Evolutionary conservation across 2,888 invertebrate species (phyloP).

Genomic region (Euzophera pinguis): DNA sequence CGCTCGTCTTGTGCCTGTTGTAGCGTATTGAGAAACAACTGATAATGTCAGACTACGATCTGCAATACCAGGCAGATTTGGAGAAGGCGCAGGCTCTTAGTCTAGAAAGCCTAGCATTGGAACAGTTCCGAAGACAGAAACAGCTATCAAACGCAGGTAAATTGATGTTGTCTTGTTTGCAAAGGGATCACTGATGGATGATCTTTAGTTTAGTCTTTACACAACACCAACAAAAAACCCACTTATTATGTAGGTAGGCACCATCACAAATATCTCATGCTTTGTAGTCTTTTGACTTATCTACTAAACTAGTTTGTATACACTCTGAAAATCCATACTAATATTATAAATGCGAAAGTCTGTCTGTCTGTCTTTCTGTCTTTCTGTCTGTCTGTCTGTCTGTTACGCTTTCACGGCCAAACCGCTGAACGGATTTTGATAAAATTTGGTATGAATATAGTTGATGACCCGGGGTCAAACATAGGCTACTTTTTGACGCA

Average conservation of each 20-base stretch:
- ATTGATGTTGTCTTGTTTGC: constrained; percentile 64
- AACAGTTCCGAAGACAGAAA: constrained; percentile 88
- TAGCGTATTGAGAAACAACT: constrained; percentile 42
- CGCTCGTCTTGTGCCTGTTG: constrained; percentile 50
- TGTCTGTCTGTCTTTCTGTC: too few species aligned
- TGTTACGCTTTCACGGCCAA: too few species aligned
- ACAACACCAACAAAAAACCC: neutral
- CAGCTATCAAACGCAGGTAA: constrained; percentile 71
- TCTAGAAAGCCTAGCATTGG: constrained; percentile 90
- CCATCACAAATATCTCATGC: neutral
- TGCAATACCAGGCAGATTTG: constrained; percentile 91
- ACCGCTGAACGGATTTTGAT: too few species aligned
- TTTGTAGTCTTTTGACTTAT: neutral
- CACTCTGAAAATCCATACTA: too few species aligned
- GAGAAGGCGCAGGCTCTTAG: constrained; percentile 93
- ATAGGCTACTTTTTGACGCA: too few species aligned
- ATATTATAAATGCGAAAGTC: too few species aligned
- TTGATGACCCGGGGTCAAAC: too few species aligned
- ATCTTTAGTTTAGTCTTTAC: too few species aligned
- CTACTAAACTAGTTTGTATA: too few species aligned
- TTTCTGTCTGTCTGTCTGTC: too few species aligned
- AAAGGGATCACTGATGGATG: constrained; percentile 37
- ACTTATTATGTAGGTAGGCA: neutral
- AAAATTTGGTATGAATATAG: too few species aligned
- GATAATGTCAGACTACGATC: constrained; percentile 85